Evolutionary conservation across 2,797 vertebrate genomes (phyloP).

Genomic region (Anniella stebbinsi): DNA sequence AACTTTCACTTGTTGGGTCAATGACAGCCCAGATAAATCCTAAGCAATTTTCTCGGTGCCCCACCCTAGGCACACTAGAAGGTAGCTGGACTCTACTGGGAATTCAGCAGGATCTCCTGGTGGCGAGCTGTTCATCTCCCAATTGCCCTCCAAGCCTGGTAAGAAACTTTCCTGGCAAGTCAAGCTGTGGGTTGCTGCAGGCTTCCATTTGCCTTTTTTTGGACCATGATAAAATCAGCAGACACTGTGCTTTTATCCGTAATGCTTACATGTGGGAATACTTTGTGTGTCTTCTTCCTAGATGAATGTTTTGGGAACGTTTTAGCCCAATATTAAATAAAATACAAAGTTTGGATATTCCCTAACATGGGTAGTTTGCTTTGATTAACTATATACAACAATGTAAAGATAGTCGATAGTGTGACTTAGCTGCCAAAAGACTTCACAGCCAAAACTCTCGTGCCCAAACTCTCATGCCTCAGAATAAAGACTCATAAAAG

Average conservation of each 20-base stretch:
- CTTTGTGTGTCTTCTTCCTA: background rate
- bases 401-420: background rate
- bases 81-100: constrained; percentile 87
- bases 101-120: constrained; percentile 84
- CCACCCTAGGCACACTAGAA: constrained; percentile 65
- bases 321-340: background rate
- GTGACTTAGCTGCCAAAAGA: background rate
- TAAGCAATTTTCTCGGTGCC: background rate
- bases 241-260: background rate
- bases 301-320: background rate
- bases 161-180: constrained; percentile 40
- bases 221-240: background rate
- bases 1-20: background rate
- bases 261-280: background rate
- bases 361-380: background rate
- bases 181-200: background rate
- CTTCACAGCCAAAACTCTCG: background rate
- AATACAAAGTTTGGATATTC: background rate
- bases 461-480: background rate
- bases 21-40: background rate
- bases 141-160: constrained; percentile 83
- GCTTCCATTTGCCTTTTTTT: background rate
- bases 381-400: background rate
- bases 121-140: constrained; percentile 85
- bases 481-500: background rate